These are phyloP conservation scores for Athalia circularis DNA, from an alignment of 2,888 invertebrate species.

Conservation along the genomic window DNA sequence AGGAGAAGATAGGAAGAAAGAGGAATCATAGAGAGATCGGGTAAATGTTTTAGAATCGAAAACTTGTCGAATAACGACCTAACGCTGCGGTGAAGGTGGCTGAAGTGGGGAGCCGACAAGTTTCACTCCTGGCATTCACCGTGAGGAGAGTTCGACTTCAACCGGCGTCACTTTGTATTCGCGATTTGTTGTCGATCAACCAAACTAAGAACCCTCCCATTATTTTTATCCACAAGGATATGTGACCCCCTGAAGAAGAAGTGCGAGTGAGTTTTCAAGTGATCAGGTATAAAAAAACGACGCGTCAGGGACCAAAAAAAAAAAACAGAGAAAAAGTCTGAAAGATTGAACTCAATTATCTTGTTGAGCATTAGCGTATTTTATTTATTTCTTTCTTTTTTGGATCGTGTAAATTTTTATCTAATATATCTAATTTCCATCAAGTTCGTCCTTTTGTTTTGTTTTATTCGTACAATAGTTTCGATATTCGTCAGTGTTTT, in stretches of 20 bases:
- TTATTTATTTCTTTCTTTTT: too few species aligned
- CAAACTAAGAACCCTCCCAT: slow-evolving; percentile 11
- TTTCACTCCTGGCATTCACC: slow-evolving; percentile 69
- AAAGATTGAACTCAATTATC: not conserved
- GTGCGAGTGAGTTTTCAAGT: slow-evolving; percentile 34
- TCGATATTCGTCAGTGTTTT: too few species aligned
- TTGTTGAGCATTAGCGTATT: too few species aligned
- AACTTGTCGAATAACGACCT: slow-evolving; percentile 30
- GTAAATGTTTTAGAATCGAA: slow-evolving; percentile 31
- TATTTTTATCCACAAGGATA: not conserved
- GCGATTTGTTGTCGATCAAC: slow-evolving; percentile 34
- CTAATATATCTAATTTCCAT: too few species aligned
- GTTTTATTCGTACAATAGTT: too few species aligned
- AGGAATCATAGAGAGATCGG: not conserved
- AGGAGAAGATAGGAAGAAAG: too few species aligned
- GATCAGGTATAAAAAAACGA: not conserved
- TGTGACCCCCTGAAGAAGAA: not conserved
- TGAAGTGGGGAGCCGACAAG: slow-evolving; percentile 59
- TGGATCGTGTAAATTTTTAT: too few species aligned
- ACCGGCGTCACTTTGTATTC: slow-evolving; percentile 34
- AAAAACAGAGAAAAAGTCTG: not conserved
- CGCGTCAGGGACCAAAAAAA: not conserved
- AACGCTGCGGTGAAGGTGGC: slow-evolving; percentile 37
- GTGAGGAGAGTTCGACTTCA: slow-evolving; percentile 18
- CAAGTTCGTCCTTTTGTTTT: too few species aligned